Percentiles rank a stretch among this genome's conserved stretches.
Evolutionary conservation across 1,140 invertebrate genomes (phyloP).

Genomic region (Dendroctonus valens): DNA sequence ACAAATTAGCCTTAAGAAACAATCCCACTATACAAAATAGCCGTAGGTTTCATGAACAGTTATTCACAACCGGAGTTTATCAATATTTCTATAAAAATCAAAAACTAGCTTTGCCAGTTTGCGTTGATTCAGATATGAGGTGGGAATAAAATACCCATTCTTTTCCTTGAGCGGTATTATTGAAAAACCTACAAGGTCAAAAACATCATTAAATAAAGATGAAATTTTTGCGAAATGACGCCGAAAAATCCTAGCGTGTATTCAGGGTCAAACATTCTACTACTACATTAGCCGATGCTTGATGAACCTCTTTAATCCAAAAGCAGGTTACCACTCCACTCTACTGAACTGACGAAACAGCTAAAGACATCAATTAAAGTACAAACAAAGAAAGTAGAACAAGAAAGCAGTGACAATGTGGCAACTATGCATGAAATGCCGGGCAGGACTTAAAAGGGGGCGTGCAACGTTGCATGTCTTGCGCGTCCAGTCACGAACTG

Average conservation of each 20-base stretch:
- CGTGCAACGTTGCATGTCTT: constrained; percentile 12
- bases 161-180: too few species aligned
- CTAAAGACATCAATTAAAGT: constrained; percentile 9
- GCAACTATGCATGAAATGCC: constrained; percentile 21
- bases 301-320: too few species aligned
- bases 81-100: too few species aligned
- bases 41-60: too few species aligned
- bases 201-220: not conserved
- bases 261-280: not conserved
- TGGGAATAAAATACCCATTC: too few species aligned
- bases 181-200: not conserved
- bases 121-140: too few species aligned
- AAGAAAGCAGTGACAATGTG: not conserved
- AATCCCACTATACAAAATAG: too few species aligned
- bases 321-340: too few species aligned
- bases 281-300: too few species aligned
- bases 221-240: constrained; percentile 6
- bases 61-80: too few species aligned
- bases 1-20: too few species aligned
- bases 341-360: not conserved
- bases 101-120: too few species aligned
- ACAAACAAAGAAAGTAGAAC: not conserved
- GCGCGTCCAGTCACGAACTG: constrained; percentile 10
- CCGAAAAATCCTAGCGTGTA: not conserved
- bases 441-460: constrained; percentile 7